Conservation (phyloP, 2,113 vertebrate species). For the Oryctolagus cuniculus region DNA sequence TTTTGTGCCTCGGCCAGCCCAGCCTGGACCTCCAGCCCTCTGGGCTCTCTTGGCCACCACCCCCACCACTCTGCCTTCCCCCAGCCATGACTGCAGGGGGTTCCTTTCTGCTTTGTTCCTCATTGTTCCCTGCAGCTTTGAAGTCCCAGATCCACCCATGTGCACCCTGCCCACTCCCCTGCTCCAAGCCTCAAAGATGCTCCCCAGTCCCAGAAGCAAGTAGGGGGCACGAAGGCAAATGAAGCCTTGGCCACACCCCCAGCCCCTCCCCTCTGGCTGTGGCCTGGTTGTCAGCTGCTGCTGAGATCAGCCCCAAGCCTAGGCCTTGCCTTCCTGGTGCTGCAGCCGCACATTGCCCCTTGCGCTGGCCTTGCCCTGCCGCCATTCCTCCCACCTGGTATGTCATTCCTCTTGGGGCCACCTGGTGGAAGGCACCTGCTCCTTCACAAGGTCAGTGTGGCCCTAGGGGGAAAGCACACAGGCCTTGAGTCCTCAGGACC, state of each 20-base stretch:
- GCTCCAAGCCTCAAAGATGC: neutral
- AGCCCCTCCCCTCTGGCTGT: neutral
- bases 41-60: neutral
- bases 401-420: neutral
- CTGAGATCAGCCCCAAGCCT: neutral
- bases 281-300: neutral
- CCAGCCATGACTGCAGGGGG: slow-evolving; percentile 32
- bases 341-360: neutral
- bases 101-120: slow-evolving; percentile 40
- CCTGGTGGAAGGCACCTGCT: neutral
- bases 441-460: neutral
- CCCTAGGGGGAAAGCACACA: slow-evolving; percentile 23
- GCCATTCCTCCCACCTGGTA: neutral
- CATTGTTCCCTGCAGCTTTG: slow-evolving; percentile 26
- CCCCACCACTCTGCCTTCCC: neutral
- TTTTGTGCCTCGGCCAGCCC: slow-evolving; percentile 53
- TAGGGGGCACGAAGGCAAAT: neutral
- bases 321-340: neutral
- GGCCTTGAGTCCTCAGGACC: neutral
- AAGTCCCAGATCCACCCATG: neutral
- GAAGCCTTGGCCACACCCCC: neutral
- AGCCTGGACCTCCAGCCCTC: slow-evolving; percentile 28
- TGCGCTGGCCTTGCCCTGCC: neutral
- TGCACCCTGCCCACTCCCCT: neutral
- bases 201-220: neutral